Evolutionary conservation across 2,797 vertebrate species (phyloP).

Genomic region (Lepilemur ruficaudatus): DNA sequence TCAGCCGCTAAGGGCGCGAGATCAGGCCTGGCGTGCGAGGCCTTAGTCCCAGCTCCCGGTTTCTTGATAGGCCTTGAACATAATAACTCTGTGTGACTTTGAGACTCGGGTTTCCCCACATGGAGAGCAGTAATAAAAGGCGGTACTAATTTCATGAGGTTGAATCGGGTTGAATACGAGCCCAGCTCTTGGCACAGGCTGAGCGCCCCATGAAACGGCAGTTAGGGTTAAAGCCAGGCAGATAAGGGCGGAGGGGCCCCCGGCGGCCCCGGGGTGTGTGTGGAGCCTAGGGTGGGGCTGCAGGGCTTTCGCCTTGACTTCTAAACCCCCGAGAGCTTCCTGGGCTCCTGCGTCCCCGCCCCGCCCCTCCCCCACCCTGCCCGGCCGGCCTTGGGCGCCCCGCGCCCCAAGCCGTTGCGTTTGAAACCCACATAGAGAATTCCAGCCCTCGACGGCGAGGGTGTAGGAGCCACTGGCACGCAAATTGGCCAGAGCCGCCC

Average conservation of each 20-base stretch:
- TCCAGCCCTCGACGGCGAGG: not conserved
- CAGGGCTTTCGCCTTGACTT: not conserved
- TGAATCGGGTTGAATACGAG: not conserved
- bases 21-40: not conserved
- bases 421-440: conserved; percentile 63
- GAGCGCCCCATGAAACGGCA: not conserved
- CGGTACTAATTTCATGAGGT: not conserved
- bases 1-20: not conserved
- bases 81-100: not conserved
- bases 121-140: not conserved
- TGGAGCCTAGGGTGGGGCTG: rapidly evolving
- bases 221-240: not conserved
- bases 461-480: conserved; percentile 14
- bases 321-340: not conserved
- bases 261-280: not conserved
- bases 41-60: not conserved
- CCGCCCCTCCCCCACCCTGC: not conserved
- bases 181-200: not conserved
- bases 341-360: not conserved
- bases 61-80: not conserved
- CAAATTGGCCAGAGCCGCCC: not conserved
- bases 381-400: not conserved
- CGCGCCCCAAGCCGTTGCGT: conserved; percentile 70
- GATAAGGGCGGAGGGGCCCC: not conserved
- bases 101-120: not conserved